Base-by-base conservation (phyloP, 2,888 invertebrate species). In the Coleophora deauratella region DNA sequence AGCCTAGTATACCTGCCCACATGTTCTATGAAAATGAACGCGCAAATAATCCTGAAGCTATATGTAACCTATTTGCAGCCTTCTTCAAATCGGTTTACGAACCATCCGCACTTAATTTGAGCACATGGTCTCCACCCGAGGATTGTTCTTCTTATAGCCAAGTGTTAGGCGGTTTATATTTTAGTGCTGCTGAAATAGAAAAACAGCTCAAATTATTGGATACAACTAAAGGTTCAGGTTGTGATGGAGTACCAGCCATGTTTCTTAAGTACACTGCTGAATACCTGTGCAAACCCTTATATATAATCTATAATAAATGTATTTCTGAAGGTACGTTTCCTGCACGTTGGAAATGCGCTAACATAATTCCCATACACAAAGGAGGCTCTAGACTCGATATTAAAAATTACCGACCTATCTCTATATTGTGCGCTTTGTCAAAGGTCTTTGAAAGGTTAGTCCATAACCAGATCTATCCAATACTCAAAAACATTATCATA, bases 381-480 rank as follows among this genome's bases (percentile, higher is more conserved):
- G 11, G 8, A n/a, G 33, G 33, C 7, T n/a, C 33, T n/a, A n/a
- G 33, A n/a, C 9, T n/a, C 33, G 9, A 9, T 30, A 44, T 38
- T 31, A 40, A 44, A 28, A 41, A 41, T 21, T 40, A 43, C 32
- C 39, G 45, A 2, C 50, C 47, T 2, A 50, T 52, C 14, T 49
- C 49, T 3, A 49, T 53, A 4, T 37, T 51, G 1, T 43, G 40
- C 11, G 11, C 47, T n/a, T 10, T 47, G 36, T 30, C 50, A 9
- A 51, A 53, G 34, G 13, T 49, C 13, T 47, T 51, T 12, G 50
- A 52, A 37, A 44, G 45, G 10, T 41, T 47, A 1, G 41, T 52
- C 1, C 47, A 50, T 33, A 42, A 43, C 13, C 13, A 42, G 13
- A 35, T 50, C 9, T 50, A 52, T 35, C 40, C 46, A 1, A 8